Evolutionary conservation across 2,888 invertebrate genomes (phyloP).

Genomic region (Ditylenchus weischeri): DNA sequence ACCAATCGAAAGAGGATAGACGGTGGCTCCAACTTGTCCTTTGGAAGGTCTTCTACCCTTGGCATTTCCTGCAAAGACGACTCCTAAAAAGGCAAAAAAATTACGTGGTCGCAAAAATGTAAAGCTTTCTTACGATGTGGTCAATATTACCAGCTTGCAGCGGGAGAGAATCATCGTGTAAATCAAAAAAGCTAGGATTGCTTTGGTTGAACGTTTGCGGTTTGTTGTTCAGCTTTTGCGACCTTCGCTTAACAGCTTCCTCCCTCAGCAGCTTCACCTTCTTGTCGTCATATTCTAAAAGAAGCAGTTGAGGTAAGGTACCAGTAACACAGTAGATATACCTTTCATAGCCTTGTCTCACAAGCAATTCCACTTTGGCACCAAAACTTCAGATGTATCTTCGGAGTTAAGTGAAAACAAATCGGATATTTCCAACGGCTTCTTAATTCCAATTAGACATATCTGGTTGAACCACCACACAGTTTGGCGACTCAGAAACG

Average conservation of each 20-base stretch:
- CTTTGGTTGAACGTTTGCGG: too few relatives aligned
- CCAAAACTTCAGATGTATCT: constrained; percentile 48
- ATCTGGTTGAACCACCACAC: constrained; percentile 80
- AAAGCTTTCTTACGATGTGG: neutral
- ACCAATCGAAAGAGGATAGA: constrained; percentile 50
- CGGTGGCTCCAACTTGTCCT: constrained; percentile 22
- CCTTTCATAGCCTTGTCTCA: constrained; percentile 49
- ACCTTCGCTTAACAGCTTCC: too few relatives aligned
- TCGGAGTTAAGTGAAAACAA: constrained; percentile 49
- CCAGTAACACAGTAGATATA: neutral
- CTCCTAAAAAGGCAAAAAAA: neutral
- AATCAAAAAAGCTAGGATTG: too few relatives aligned
- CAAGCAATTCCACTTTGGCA: constrained; percentile 48
- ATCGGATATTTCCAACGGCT: constrained; percentile 51
- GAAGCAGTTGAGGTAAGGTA: too few relatives aligned
- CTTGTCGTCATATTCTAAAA: too few relatives aligned
- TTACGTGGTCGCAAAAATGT: neutral
- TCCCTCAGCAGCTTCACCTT: too few relatives aligned
- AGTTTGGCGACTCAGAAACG: constrained; percentile 79
- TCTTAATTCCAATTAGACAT: constrained; percentile 49
- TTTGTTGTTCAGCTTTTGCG: too few relatives aligned
- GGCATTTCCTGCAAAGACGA: neutral
- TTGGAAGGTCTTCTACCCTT: neutral
- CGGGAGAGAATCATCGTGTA: neutral
- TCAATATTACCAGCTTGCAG: constrained; percentile 1